These are phyloP conservation scores for Crotophaga sulcirostris DNA, from an alignment of 2,113 vertebrate genomes.

Conservation along the genomic window DNA sequence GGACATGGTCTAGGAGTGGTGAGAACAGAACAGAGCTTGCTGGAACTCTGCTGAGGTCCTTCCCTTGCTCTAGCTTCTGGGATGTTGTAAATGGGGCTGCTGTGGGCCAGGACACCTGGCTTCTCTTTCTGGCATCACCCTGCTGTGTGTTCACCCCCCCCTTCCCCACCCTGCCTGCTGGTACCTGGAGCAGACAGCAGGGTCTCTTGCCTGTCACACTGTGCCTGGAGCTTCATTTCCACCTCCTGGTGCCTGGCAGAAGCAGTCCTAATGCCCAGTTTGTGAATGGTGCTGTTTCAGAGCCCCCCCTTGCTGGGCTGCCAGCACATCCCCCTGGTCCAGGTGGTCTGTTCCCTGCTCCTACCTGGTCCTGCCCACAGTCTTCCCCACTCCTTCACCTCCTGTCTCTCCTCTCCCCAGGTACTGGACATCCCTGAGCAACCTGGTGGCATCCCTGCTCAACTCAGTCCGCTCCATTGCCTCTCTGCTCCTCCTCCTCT, in stretches of 20 bases:
- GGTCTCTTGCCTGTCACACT: not conserved
- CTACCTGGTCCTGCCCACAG: not conserved
- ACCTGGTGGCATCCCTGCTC: slow-evolving; percentile 93
- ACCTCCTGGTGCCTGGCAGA: not conserved
- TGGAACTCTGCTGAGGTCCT: not conserved
- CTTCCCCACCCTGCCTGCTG: not conserved
- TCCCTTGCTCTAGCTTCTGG: not conserved
- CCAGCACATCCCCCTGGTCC: not conserved
- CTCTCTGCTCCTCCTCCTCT: slow-evolving; percentile 93
- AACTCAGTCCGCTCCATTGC: slow-evolving; percentile 96
- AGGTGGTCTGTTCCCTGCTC: not conserved
- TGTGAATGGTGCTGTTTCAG: not conserved
- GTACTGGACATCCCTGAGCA: slow-evolving; percentile 93
- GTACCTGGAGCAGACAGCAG: not conserved
- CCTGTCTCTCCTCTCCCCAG: slow-evolving; percentile 58
- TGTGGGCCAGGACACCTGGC: not conserved
- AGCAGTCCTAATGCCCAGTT: not conserved
- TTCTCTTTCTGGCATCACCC: not conserved
- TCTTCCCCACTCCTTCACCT: not conserved
- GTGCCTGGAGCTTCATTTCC: not conserved
- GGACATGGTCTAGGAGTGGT: not conserved
- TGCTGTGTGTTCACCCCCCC: not conserved
- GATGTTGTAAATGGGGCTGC: not conserved
- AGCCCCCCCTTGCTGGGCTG: not conserved
- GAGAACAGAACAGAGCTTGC: not conserved